phyloP scores from a whole-genome alignment of 92 coral and sea anemone genomes.

The Chrysogorgia sp. region DNA sequence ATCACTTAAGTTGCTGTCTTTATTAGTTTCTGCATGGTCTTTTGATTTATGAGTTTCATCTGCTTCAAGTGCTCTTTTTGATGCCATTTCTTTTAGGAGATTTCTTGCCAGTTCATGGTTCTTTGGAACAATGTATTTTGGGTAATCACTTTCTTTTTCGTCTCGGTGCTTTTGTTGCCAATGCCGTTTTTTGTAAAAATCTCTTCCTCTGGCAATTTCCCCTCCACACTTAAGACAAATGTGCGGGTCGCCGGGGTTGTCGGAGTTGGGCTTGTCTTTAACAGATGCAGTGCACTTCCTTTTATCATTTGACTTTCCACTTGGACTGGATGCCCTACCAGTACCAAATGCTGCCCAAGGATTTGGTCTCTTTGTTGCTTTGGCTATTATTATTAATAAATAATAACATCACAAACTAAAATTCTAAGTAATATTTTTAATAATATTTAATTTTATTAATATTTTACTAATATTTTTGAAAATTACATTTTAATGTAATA shows the following conservation, averaged over 20 bases:
- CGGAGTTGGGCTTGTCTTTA: constrained; percentile 32
- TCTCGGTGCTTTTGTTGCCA: too few relatives aligned
- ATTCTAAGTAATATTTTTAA: constrained; percentile 11
- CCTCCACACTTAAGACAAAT: constrained; percentile 21
- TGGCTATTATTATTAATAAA: not conserved
- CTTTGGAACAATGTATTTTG: too few relatives aligned
- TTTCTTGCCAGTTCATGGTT: constrained; percentile 39
- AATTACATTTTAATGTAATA: constrained; percentile 2
- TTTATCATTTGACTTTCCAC: not conserved
- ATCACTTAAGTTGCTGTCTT: not conserved
- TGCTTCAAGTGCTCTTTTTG: not conserved
- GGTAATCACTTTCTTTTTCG: too few relatives aligned
- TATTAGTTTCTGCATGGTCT: not conserved
- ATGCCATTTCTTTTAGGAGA: constrained; percentile 17
- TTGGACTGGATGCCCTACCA: not conserved
- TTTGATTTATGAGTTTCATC: constrained; percentile 6
- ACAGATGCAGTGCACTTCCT: not conserved
- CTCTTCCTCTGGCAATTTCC: constrained; percentile 24
- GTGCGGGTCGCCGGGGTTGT: too few relatives aligned
- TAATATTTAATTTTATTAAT: too few relatives aligned
- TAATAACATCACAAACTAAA: not conserved
- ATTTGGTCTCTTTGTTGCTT: constrained; percentile 5
- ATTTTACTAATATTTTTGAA: too few relatives aligned
- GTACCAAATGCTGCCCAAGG: constrained; percentile 29
- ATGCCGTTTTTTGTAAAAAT: constrained; percentile 31